These are phyloP conservation scores for Bombus impatiens DNA, from an alignment of 1,140 invertebrate genomes.

Conservation along the genomic window DNA sequence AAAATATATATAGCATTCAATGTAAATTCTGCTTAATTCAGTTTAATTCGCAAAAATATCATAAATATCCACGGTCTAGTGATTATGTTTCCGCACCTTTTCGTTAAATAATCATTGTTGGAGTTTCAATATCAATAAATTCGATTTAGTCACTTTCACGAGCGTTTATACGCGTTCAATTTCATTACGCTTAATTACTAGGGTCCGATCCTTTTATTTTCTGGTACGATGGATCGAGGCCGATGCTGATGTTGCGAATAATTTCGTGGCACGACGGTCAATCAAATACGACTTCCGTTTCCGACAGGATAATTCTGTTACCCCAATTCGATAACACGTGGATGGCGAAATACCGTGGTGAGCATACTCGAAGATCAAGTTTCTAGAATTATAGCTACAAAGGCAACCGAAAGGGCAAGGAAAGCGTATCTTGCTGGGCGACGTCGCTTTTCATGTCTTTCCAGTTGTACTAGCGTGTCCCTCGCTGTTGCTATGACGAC, in stretches of 20 bases:
- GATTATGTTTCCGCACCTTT: no score
- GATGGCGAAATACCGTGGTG: slow-evolving; percentile 8
- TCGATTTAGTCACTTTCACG: background rate
- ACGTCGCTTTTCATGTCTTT: slow-evolving; percentile 46
- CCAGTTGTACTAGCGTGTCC: slow-evolving; percentile 5
- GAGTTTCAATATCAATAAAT: background rate
- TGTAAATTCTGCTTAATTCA: no score
- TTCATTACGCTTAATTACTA: background rate
- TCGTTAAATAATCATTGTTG: background rate
- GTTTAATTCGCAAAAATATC: no score
- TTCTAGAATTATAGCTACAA: slow-evolving; percentile 43
- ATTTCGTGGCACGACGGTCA: slow-evolving; percentile 28
- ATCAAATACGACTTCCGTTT: slow-evolving; percentile 36
- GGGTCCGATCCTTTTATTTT: background rate
- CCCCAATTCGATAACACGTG: slow-evolving; percentile 13
- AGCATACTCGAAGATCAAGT: slow-evolving; percentile 51
- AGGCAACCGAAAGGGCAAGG: slow-evolving; percentile 16
- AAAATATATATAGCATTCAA: no score
- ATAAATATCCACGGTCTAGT: no score
- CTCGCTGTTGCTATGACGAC: slow-evolving; percentile 56
- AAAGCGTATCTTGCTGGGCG: slow-evolving; percentile 27
- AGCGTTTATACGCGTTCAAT: background rate
- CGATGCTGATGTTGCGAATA: slow-evolving; percentile 12
- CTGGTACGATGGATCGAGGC: background rate
- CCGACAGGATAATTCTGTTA: slow-evolving; percentile 43